These are phyloP conservation scores for Beris chalybata DNA, from an alignment of 2,888 invertebrate genomes.

Conservation along the genomic window DNA sequence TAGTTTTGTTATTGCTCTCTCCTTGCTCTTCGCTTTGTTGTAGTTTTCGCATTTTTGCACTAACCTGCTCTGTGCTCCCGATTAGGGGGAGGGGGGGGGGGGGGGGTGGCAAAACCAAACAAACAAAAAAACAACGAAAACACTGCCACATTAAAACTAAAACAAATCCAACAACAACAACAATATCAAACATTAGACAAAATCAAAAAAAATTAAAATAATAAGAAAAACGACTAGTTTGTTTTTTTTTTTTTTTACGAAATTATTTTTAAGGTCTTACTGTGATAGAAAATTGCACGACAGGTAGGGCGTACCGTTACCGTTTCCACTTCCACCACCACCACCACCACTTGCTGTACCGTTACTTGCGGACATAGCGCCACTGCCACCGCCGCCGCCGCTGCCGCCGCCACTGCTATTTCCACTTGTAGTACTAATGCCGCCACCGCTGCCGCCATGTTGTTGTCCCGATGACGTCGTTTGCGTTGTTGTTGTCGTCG, in stretches of 20 bases:
- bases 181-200: neutral
- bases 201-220: no score
- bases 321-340: slow-evolving; percentile 17
- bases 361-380: neutral
- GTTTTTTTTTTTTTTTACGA: neutral
- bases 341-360: neutral
- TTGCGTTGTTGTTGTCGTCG: slow-evolving; percentile 61
- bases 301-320: slow-evolving; percentile 41
- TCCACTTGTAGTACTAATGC: slow-evolving; percentile 39
- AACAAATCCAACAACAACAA: neutral
- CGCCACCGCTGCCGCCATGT: neutral
- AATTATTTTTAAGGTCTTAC: slow-evolving; percentile 39
- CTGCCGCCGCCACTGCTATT: slow-evolving; percentile 40
- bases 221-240: neutral
- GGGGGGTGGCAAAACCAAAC: no score
- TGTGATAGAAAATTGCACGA: slow-evolving; percentile 43
- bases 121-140: no score
- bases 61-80: no score
- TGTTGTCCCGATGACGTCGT: slow-evolving; percentile 58
- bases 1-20: no score
- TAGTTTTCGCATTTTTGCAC: no score
- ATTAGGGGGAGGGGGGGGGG: no score
- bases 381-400: slow-evolving; percentile 41
- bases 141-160: no score
- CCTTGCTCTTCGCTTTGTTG: no score